Evolutionary conservation across 2,797 vertebrate species (phyloP), one percentile per base, ranked within the genome.

Genomic region (Sciurus vulgaris): DNA sequence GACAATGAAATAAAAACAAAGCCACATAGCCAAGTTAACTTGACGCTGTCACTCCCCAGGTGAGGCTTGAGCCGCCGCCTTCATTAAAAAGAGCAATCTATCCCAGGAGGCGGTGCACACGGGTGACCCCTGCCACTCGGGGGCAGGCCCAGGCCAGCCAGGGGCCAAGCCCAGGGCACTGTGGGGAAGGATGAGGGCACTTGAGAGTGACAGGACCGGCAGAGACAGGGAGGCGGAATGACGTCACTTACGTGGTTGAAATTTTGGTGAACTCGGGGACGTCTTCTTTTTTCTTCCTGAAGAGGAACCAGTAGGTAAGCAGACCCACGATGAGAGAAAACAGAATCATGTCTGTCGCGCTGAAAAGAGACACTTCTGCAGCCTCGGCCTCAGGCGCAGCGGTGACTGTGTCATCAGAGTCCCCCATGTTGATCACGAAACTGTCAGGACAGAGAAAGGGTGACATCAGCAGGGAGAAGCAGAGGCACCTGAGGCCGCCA

Each of bases 231-330:
- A 0, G 5, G 12, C 61, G 5, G 13, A 10, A 61, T 1, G 11
- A 14, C 1, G 17, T 26, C 76, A 99, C 98, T 99, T 97, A 99
- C 98, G 11, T 4, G 47, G 97, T 1, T 0, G 99, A 99, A 0
- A 99, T 98, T 97, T 98, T 99, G 97, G 99, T 99, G 97, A 99
- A 99, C 44, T 99, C 99, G 0, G 99, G 99, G 41, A 99, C 89
- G 82, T 99, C 99, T 24, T 99, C 99, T 1, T 99, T 98, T 97
- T 99, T 99, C 98, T 99, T 99, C 94, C 99, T 99, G 96, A 99
- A 99, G 98, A 99, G 98, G 95, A 99, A 98, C 99, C 99, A 99
- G 97, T 99, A 99, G 61, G 99, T 98, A 13, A 99, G 76, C 2
- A 99, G 95, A 0, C 99, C 99, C 0, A 98, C 73, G 38, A 99